Percentiles rank a stretch among this genome's conserved stretches.
These are phyloP conservation scores for Riparia riparia DNA, from an alignment of 2,113 vertebrate species.

Conservation along the genomic window DNA sequence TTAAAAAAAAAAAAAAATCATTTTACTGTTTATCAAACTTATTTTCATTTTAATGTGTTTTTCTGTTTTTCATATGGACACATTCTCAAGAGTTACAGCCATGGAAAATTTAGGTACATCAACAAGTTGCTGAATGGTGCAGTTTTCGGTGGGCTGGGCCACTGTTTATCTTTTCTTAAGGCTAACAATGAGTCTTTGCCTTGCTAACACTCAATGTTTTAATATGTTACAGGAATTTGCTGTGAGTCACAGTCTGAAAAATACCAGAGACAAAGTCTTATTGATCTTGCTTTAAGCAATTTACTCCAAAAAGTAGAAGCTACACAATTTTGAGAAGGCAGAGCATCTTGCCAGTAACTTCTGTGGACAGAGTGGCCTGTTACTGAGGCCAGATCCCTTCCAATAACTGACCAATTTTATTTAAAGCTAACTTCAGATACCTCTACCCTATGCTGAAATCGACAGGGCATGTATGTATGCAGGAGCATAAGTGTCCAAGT, in stretches of 20 bases:
- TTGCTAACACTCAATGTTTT: background rate
- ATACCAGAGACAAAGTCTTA: background rate
- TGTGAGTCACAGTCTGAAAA: background rate
- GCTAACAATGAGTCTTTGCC: background rate
- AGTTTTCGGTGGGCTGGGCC: background rate
- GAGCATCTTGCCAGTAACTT: background rate
- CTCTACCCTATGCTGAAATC: background rate
- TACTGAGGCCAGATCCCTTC: background rate
- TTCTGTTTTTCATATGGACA: background rate
- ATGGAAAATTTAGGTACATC: background rate
- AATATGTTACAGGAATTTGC: background rate
- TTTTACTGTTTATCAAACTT: background rate
- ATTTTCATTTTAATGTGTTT: background rate
- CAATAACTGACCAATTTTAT: background rate
- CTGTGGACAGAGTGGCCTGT: background rate
- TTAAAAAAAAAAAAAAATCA: background rate
- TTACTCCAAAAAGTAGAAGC: background rate
- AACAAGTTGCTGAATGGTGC: background rate
- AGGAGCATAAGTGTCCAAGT: background rate
- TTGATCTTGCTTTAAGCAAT: background rate
- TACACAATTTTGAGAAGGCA: background rate
- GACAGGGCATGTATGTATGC: background rate
- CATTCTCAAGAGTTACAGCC: background rate
- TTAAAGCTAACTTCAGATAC: background rate
- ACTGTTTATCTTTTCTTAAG: background rate